Conservation (phyloP, 2,888 invertebrate genomes). For the Drosophila algonquin region DNA sequence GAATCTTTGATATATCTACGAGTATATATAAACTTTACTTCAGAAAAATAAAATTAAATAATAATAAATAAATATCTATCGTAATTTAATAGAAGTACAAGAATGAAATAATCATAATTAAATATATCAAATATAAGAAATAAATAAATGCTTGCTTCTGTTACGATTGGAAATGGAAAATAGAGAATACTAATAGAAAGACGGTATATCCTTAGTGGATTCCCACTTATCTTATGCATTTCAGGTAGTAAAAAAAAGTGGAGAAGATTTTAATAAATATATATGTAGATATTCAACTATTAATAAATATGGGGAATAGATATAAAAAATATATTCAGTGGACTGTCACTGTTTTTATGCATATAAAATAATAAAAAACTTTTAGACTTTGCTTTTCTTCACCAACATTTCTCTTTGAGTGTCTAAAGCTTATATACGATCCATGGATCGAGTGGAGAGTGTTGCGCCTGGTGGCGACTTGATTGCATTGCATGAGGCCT, state of each 20-base stretch:
- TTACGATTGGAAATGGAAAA: neutral
- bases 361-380: too few species aligned
- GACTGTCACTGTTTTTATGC: too few species aligned
- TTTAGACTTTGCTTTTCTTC: too few species aligned
- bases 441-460: constrained; percentile 27
- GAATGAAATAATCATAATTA: neutral
- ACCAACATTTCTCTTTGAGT: constrained; percentile 8
- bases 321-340: too few species aligned
- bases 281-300: too few species aligned
- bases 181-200: too few species aligned
- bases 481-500: constrained; percentile 66
- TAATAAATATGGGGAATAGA: too few species aligned
- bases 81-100: too few species aligned
- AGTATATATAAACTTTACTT: neutral
- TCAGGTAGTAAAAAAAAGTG: too few species aligned
- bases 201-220: too few species aligned
- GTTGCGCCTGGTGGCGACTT: constrained; percentile 42
- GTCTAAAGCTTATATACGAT: constrained; percentile 16
- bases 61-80: neutral
- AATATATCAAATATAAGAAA: neutral
- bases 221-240: too few species aligned
- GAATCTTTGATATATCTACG: neutral
- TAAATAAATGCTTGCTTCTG: neutral
- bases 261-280: too few species aligned
- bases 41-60: neutral